Percentiles rank a stretch among this genome's conserved stretches.
phyloP scores from a whole-genome alignment of 1,140 invertebrate genomes.

The Anastrepha ludens region DNA sequence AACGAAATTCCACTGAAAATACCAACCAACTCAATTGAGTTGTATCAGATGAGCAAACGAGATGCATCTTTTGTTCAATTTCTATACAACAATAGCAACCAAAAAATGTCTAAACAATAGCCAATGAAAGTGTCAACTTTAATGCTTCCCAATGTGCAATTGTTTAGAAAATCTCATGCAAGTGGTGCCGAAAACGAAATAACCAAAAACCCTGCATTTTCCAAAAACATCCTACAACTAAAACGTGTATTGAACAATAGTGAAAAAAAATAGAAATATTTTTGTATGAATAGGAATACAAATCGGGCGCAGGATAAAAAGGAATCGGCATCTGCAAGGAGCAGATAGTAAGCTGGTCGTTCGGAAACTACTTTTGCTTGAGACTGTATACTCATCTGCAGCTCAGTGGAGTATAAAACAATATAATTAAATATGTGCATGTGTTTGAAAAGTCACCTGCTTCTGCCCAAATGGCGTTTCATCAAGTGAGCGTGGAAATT shows the following conservation, averaged over 20 bases:
- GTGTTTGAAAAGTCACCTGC: not conserved
- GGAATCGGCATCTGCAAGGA: not conserved
- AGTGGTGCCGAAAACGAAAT: not conserved
- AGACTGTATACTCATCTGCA: too few species aligned
- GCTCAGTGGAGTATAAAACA: too few species aligned
- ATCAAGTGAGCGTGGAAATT: constrained; percentile 30
- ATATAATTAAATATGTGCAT: not conserved
- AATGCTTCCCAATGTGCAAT: constrained; percentile 17
- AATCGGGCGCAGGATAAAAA: not conserved
- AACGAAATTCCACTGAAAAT: not conserved
- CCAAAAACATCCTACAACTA: not conserved
- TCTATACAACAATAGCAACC: not conserved
- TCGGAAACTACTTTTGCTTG: too few species aligned
- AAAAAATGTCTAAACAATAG: constrained; percentile 2
- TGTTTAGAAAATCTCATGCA: constrained; percentile 24
- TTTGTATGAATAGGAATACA: constrained; percentile 14
- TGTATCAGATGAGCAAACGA: not conserved
- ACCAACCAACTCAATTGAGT: not conserved
- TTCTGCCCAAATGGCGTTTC: not conserved
- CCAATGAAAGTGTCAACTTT: constrained; percentile 51
- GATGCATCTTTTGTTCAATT: constrained; percentile 6
- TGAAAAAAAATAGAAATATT: not conserved
- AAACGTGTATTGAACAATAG: constrained; percentile 16
- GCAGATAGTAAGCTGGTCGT: not conserved
- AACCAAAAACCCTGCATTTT: not conserved